Base-by-base conservation (phyloP, 1,140 invertebrate species). In the Aphis craccivora region DNA sequence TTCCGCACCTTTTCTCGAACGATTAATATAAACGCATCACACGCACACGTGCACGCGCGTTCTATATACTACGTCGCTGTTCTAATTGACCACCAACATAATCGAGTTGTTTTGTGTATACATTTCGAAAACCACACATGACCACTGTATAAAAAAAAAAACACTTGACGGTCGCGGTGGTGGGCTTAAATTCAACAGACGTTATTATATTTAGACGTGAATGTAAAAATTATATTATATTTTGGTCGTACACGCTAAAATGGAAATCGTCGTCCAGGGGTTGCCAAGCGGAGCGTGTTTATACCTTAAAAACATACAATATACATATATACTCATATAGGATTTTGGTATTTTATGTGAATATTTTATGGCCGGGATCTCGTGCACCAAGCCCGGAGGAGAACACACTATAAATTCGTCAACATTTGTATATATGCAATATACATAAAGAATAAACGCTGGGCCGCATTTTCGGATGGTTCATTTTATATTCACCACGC, bases 321-420 rank as follows among this genome's bases (percentile, higher is more conserved):
- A 86, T 53, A 89, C 48, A 51, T 43, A 89, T 53, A 43, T 45
- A 45, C 51, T 37, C 48, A 25, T 5, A 35, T 14, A 89, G 87
- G 87, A 89, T 76, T 91, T 91, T 91, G 22, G 53, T 91, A 67
- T 91, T 91, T 91, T 37, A 45, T 60, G 53, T 91, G 55, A 40
- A 91, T 91, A 76, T 91, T 91, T 91, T 91, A 91, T 67, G 55
- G 43, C 40, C 40, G 23, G 55, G 90, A 91, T 91, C 60, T 45
- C n/a, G 48, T 35, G 37, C 48, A 48, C 87, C 45, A 89, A 89
- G 48, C 45, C 48, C 25, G n/a, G 43, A 45, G 84, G 60, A 45
- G 43, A 18, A 23, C 43, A 51, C n/a, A 89, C 87, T 25, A 89
- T 89, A 89, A 89, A 89, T 89, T 89, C 87, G 30, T 89, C 87